phyloP scores from a whole-genome alignment of 2,888 invertebrate species.

The Prenolepis imparis region DNA sequence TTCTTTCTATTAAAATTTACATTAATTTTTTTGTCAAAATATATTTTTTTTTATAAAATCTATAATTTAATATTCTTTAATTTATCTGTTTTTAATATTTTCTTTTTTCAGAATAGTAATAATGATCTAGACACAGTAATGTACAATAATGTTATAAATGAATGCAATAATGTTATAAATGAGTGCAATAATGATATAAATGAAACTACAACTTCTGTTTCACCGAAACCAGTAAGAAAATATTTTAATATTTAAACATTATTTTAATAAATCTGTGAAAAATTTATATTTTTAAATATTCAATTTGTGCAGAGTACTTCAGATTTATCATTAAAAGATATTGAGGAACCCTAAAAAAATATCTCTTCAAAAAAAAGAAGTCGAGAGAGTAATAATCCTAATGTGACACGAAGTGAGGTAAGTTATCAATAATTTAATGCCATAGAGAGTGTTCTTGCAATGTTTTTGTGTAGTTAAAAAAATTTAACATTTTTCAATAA shows the following conservation, averaged over 20 bases:
- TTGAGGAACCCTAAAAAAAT: not conserved
- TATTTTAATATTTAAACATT: not conserved
- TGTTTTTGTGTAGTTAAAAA: not conserved
- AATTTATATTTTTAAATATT: conserved; percentile 14
- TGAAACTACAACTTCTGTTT: not conserved
- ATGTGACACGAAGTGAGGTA: not conserved
- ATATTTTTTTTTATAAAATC: too few species aligned
- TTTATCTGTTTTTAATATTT: not conserved
- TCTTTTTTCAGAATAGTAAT: not conserved
- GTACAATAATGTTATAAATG: too few species aligned
- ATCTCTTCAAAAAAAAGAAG: conserved; percentile 1
- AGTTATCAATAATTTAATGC: not conserved
- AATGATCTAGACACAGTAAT: not conserved
- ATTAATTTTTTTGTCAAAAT: too few species aligned
- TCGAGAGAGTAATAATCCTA: not conserved
- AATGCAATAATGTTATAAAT: too few species aligned
- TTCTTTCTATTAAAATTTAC: too few species aligned
- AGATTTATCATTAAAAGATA: not conserved
- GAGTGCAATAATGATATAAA: not conserved
- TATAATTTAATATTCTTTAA: not conserved
- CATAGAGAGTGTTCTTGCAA: too few species aligned
- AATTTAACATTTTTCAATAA: not conserved
- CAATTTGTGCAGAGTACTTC: not conserved
- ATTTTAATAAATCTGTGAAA: not conserved
- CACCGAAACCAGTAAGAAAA: not conserved